Base-by-base conservation (phyloP, 2,888 invertebrate species). In the Drosophila atripex region DNA sequence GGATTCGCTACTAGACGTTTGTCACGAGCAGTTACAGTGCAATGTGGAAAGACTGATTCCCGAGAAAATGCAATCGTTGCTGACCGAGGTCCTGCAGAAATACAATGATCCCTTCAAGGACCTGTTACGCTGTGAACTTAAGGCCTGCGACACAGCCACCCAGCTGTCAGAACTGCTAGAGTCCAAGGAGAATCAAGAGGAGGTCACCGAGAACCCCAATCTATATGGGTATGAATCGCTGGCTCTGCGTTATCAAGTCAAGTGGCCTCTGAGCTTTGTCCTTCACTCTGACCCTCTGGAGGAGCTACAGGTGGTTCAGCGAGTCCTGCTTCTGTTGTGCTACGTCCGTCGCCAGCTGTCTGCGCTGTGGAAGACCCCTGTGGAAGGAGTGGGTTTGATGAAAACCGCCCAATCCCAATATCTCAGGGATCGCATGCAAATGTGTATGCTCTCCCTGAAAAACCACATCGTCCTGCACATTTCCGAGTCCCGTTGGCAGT, bases 181-280 rank as follows among this genome's bases (percentile, higher is more conserved):
- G 12, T 6, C 9, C 0, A 21, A 32, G 18, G 50, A 21, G 1
- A 7, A 3, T 2, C 8, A 1, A 9, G 43, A 45, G 6, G 30
- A 43, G 5, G 30, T 18, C 8, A 11, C 46, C 1, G 80, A 60
- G 0, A 30, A 23, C 1, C 51, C 77, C 0, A 2, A 16, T 0
- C 28, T 76, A 0, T 39, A n/a, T 32, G 83, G 77, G 23, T 83
- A 71, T 14, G 84, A 84, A 55, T 58, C 73, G 0, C 49, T 83
- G 1, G 16, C 73, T 3, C 35, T 84, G 16, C 30, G 35, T 8
- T 84, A 84, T 38, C 58, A 72, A 2, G 54, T 63, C 51, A 66
- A 75, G 0, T 84, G 84, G 84, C 84, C 84, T 6, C 28, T 79
- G 3, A 86, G 76, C 23, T 30, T 83, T 51, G 57, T 84, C 6